Evolutionary conservation across 2,797 vertebrate genomes (phyloP), one percentile per base, ranked within the genome.

Genomic region (Chaetophractus vellerosus): DNA sequence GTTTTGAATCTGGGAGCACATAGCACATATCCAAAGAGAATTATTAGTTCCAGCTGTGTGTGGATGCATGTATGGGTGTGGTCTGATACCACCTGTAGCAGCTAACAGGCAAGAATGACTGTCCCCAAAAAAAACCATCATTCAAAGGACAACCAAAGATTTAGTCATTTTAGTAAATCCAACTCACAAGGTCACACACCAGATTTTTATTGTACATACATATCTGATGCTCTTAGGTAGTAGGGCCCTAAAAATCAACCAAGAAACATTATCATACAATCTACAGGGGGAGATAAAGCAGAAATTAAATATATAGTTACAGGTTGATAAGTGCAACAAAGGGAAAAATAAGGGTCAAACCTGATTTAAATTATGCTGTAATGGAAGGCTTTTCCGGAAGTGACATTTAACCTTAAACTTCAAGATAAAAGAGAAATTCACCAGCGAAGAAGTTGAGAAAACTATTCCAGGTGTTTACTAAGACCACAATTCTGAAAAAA

Each of bases 361-460:
- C 5, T 4, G 26, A 26, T 78, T 87, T 38, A 33, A 87, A 57
- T 48, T 23, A 14, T n/a, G 9, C 33, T 19, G 3, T 50, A 38
- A 41, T 57, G 28, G 41, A 88, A 66, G 33, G 0, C 23, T 72
- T 31, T 66, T 14, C 33, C 33, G 36, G 24, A 92, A 66, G 26
- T 31, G 59, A 76, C 79, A 71, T 4, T 41, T 38, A 79, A 26
- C 15, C 23, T 23, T 89, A 69, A 63, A n/a, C 83, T 75, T 84
- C 9, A 80, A 88, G 33, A 71, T 66, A 80, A 59, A 66, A 41
- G 41, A 87, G 18, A 69, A 50, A 5, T 61, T 61, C 24, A 8
- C 7, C 9, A 23, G 52, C 11, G 2, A n/a, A 64, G 28, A 18
- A 55, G 21, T 2, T 68, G 12, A 33, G 41, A 28, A 66, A 82